phyloP scores from a whole-genome alignment of 2,797 vertebrate species.

The Euthynnus affinis region DNA sequence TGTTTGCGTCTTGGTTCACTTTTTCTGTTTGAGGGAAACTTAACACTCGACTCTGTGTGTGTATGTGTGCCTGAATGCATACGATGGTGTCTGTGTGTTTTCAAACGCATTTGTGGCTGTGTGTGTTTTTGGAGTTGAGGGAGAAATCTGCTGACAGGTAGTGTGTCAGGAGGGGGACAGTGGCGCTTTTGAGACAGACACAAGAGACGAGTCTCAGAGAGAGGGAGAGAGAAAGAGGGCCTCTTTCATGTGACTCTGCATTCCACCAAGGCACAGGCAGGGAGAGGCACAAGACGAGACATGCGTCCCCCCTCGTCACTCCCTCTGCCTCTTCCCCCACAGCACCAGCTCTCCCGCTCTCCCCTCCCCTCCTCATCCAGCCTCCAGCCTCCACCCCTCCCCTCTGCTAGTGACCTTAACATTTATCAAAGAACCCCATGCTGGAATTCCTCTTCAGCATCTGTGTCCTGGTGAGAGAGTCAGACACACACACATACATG shows the following conservation, averaged over 20 bases:
- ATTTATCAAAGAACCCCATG: constrained; percentile 92
- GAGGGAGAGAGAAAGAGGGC: constrained; percentile 73
- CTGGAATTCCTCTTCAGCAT: constrained; percentile 92
- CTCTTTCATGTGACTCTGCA: constrained; percentile 88
- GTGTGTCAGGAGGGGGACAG: constrained; percentile 81
- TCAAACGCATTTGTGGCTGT: constrained; percentile 41
- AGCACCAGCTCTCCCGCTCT: constrained; percentile 37
- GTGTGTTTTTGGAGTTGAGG: constrained; percentile 67
- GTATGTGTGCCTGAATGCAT: constrained; percentile 8
- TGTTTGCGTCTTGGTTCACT: constrained; percentile 73
- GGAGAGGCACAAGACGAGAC: constrained; percentile 91
- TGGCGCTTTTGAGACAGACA: constrained; percentile 83
- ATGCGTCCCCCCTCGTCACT: constrained; percentile 80
- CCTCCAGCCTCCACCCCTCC: constrained; percentile 48
- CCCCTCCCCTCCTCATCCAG: constrained; percentile 65
- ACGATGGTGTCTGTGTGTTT: constrained; percentile 42
- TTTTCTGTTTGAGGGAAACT: constrained; percentile 72
- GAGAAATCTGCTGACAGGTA: constrained; percentile 82
- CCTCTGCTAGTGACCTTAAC: constrained; percentile 91
- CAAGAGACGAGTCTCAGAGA: constrained; percentile 77
- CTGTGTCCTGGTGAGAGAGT: constrained; percentile 87
- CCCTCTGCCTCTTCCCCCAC: constrained; percentile 54
- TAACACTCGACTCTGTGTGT: constrained; percentile 39
- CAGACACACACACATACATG: constrained; percentile 83
- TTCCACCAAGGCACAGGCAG: constrained; percentile 87